phyloP scores from a whole-genome alignment of 2,888 invertebrate species.

The Phymatocera aterrima region DNA sequence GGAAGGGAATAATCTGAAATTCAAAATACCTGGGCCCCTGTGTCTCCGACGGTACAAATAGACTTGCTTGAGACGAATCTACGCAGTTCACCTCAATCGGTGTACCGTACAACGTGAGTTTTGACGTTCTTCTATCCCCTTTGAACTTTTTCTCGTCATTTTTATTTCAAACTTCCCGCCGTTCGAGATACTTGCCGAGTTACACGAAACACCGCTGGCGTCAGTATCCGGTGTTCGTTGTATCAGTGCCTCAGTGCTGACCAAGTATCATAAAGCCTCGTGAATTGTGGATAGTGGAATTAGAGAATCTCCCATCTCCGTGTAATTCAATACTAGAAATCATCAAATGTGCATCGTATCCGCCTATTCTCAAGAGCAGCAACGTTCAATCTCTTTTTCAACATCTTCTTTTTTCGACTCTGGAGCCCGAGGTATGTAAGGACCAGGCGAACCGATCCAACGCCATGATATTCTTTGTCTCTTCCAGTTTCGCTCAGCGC shows the following conservation, averaged over 20 bases:
- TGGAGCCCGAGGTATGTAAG: background rate
- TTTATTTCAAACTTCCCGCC: background rate
- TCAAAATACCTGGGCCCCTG: background rate
- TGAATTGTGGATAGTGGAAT: background rate
- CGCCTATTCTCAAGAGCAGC: background rate
- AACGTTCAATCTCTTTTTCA: background rate
- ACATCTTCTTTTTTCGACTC: background rate
- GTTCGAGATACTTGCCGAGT: background rate
- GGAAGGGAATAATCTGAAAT: background rate
- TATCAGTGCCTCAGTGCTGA: background rate
- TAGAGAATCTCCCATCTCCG: background rate
- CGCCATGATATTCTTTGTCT: slow-evolving; percentile 34
- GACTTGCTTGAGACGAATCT: slow-evolving; percentile 31
- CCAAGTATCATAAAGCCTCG: background rate
- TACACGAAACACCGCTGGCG: slow-evolving; percentile 14
- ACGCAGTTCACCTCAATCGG: background rate
- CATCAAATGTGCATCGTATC: background rate
- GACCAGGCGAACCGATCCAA: background rate
- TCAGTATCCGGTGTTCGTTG: background rate
- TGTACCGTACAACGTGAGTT: background rate
- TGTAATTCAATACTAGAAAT: too few species aligned
- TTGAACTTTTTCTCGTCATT: background rate
- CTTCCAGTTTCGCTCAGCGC: background rate
- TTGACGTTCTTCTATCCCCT: too few species aligned
- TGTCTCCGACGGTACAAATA: slow-evolving; percentile 6